phyloP scores from a whole-genome alignment of 1,140 invertebrate genomes.

The Euura saliciscinereae region DNA sequence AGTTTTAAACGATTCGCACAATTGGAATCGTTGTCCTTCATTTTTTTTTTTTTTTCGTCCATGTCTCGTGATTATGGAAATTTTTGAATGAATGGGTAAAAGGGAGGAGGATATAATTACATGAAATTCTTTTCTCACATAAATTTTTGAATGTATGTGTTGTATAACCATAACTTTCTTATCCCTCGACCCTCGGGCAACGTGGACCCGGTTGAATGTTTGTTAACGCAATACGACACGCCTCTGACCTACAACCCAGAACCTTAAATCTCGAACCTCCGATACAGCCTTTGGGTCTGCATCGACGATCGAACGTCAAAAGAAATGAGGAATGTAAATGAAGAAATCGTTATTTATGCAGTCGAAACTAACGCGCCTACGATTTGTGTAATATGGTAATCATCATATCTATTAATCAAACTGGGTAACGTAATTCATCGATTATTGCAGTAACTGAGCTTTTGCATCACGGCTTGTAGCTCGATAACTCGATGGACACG shows the following conservation, averaged over 20 bases:
- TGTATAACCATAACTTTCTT: neutral
- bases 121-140: too few relatives aligned
- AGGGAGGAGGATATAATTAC: too few relatives aligned
- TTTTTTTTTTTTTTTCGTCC: too few relatives aligned
- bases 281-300: neutral
- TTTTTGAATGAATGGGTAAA: too few relatives aligned
- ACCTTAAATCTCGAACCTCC: neutral
- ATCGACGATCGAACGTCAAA: neutral
- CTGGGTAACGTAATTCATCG: neutral
- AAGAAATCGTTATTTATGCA: too few relatives aligned
- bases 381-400: too few relatives aligned
- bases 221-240: neutral
- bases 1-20: too few relatives aligned
- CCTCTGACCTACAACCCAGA: constrained; percentile 3
- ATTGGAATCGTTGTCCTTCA: too few relatives aligned
- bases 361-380: too few relatives aligned
- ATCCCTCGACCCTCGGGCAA: neutral
- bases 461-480: neutral
- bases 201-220: neutral
- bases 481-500: neutral
- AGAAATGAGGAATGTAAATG: neutral
- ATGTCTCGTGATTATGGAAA: too few relatives aligned
- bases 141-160: too few relatives aligned
- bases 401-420: neutral
- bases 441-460: neutral